Evolutionary conservation across 2,888 invertebrate species (phyloP), one percentile per base, ranked within the genome.

Genomic region (Hyppa rectilinea): DNA sequence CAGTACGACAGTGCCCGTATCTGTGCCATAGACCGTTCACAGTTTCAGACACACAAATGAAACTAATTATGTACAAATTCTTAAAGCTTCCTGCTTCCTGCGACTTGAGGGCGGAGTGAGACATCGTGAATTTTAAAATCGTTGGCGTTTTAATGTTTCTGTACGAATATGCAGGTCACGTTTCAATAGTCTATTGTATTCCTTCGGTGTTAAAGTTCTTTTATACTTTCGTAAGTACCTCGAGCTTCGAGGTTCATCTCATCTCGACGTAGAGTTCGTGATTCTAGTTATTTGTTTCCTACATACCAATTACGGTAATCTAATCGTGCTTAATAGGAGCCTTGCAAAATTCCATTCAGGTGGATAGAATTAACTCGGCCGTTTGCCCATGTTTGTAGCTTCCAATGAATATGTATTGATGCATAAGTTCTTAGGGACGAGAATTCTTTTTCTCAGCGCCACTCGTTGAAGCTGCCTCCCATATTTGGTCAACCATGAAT

Each of bases 401-500:
- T 84, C 81, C 82, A 86, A 90, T 92, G 90, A 91, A 92, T 92
- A 92, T 92, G 87, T 86, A 92, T 89, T 81, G 82, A 85, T 84
- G 78, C 85, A 83, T 80, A 87, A 83, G 87, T 85, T 85, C 84
- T 87, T 61, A 61, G 86, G 85, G 81, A 80, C 86, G 80, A 83
- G 86, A 86, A 88, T 89, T 88, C 80, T 90, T 91, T 91, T 90
- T 90, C 86, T 85, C 79, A 78, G 85, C 80, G 77, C 75, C 85
- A 87, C 87, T 85, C 77, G 85, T 75, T 85, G 72, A 81, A 86
- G 85, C 87, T 81, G 87, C 80, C 73, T 75, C 61, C 92, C 91
- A 84, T 93, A 91, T 93, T 90, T 89, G 91, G 92, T 62, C 56
- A 83, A 66, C 75, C 79, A 84, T 92, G 91, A 92, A 88, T 92